phyloP scores from a whole-genome alignment of 2,797 vertebrate species.

The Sebastes miniatus region DNA sequence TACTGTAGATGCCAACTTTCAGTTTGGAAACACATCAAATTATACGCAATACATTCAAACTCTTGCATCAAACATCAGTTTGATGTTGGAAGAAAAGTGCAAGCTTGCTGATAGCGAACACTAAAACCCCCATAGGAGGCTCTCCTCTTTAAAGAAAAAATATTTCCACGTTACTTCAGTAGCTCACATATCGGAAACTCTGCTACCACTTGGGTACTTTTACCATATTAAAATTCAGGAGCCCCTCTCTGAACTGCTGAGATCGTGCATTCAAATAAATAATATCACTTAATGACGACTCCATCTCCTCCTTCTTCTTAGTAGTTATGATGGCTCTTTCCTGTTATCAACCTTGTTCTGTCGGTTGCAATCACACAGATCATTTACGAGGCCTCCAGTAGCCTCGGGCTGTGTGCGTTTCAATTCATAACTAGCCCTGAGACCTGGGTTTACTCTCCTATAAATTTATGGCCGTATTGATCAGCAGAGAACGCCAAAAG shows the following conservation, averaged over 20 bases:
- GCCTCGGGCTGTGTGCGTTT: constrained; percentile 48
- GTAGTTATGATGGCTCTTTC: constrained; percentile 55
- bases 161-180: neutral
- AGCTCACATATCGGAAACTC: constrained; percentile 15
- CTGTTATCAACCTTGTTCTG: constrained; percentile 65
- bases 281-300: constrained; percentile 45
- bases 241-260: constrained; percentile 31
- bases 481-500: constrained; percentile 61
- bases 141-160: constrained; percentile 15
- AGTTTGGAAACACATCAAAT: neutral
- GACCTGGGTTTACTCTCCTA: constrained; percentile 48
- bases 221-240: constrained; percentile 46
- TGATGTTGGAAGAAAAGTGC: constrained; percentile 13
- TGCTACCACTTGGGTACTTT: constrained; percentile 33
- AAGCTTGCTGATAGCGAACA: constrained; percentile 16
- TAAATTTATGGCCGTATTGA: constrained; percentile 68
- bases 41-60: neutral
- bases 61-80: constrained; percentile 23
- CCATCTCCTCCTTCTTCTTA: constrained; percentile 28
- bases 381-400: constrained; percentile 62
- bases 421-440: constrained; percentile 55
- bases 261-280: constrained; percentile 37
- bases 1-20: neutral
- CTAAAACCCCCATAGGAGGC: constrained; percentile 17
- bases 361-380: constrained; percentile 58